Conservation (phyloP, 2,113 vertebrate genomes). For the Herpailurus yagouaroundi region DNA sequence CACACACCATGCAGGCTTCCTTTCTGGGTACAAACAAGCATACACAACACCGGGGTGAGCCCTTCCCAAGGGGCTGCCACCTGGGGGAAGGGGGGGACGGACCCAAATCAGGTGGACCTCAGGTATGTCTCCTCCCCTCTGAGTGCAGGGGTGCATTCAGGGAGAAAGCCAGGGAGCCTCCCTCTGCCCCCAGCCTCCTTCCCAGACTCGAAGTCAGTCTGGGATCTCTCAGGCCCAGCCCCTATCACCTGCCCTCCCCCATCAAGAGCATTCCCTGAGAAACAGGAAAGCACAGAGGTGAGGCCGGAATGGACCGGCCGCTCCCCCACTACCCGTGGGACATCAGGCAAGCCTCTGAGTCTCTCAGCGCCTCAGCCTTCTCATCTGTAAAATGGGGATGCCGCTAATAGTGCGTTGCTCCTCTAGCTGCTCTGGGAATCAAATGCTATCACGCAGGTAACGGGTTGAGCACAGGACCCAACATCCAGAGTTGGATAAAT, state of each 20-base stretch:
- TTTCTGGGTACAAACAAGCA: neutral
- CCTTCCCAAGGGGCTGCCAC: neutral
- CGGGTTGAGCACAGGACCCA: neutral
- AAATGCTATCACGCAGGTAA: neutral
- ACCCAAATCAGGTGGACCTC: neutral
- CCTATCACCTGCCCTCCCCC: too few relatives aligned
- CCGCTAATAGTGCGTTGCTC: rapidly evolving
- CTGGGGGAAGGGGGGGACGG: too few relatives aligned
- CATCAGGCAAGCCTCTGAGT: neutral
- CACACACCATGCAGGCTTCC: rapidly evolving
- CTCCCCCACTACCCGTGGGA: rapidly evolving
- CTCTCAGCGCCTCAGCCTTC: neutral
- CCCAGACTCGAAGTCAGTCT: neutral
- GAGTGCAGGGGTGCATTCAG: rapidly evolving
- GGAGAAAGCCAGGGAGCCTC: neutral
- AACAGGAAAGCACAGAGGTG: neutral
- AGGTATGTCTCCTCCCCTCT: neutral
- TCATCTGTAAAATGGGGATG: neutral
- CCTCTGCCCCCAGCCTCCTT: neutral
- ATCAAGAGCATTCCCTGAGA: neutral
- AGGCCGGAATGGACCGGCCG: neutral
- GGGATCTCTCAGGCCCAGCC: neutral
- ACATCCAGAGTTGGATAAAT: too few relatives aligned
- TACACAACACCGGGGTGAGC: rapidly evolving
- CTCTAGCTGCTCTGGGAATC: rapidly evolving